Base-by-base conservation (phyloP, 1,140 invertebrate species). In the Drosophila tani region DNA sequence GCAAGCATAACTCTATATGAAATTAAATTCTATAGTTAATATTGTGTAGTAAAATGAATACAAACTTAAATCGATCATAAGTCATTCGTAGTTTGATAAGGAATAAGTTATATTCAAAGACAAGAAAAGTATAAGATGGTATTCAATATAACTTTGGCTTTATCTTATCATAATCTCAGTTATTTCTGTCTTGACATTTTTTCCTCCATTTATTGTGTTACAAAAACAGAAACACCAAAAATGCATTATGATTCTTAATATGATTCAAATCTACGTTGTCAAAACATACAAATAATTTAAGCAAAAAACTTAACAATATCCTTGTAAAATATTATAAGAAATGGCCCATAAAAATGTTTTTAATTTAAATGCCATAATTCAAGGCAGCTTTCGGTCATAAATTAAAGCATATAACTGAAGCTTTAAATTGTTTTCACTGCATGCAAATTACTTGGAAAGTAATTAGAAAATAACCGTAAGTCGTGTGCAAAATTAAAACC, bases 391-490 rank as follows among this genome's bases (percentile, higher is more conserved):
- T n/a, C 32, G n/a, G 15, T 2, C 14, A 24, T 40, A n/a, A 12
- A 27, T 24, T 4, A 15, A 19, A 58, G 8, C 17, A n/a, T 50
- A 15, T 27, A 40, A 21, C 6, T 8, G 27, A 41, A 41, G 7
- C 21, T 38, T 2, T n/a, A 3, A 56, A 21, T 19, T 29, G 62
- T 43, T 43, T 63, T 24, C 57, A 21, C 15, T 66, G 27, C 35
- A 77, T 68, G 64, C 50, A 62, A 78, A 78, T 78, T 38, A 24
- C 75, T 69, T 45, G 40, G 40, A 56, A 78, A 63, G 78, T 71
- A 82, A 86, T 86, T 85, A 79, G 68, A 78, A 85, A 78, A 81
- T 76, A 77, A 73, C 81, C 74, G 82, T 74, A 84, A 76, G 80
- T 63, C 41, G 70, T 77, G 74, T 82, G 80, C 79, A 35, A 66